Evolutionary conservation across 2,888 invertebrate genomes (phyloP), one percentile per base, ranked within the genome.

Genomic region (Amitus sp.): DNA sequence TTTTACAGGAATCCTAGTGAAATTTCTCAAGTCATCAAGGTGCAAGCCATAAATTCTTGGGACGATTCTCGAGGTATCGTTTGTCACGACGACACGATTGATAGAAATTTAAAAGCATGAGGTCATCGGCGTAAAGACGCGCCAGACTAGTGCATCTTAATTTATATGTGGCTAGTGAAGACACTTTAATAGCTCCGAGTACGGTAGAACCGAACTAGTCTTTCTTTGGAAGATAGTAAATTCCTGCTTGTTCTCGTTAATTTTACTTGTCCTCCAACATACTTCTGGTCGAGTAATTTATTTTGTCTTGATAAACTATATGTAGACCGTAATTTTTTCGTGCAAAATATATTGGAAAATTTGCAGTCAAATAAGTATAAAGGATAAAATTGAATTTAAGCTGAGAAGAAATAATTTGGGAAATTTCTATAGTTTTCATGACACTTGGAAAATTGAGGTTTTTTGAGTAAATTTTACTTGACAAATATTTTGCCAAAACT

Each of bases 41-140:
- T 43, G 51, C 49, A 61, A 45, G 40, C 51, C 50, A 62, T 58
- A 58, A 53, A 62, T 62, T 62, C 49, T 48, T 49, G 28, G n/a
- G 49, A 37, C 58, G 47, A 62, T 54, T 58, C 58, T 65, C 61
- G 52, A 48, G 39, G 33, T 47, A 52, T 62, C 58, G 50, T 51
- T 47, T 33, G 51, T 40, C 59, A 50, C 42, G 49, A 47, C 52
- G 56, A 60, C 47, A 54, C 62, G 65, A 65, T 65, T 56, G 53
- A 65, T 65, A 53, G 53, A 50, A 50, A 52, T 50, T n/a, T 48
- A 46, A 62, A 56, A 59, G 46, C 59, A 47, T 53, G 59, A 62
- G 65, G 55, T 59, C 62, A 61, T 48, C 34, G 23, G 23, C 33
- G 47, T 37, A 61, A 51, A 48, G 33, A 43, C 37, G 20, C 53